Percentiles rank a stretch among this genome's conserved stretches.
Evolutionary conservation across 2,113 vertebrate genomes (phyloP).

Genomic region (Fulmarus glacialis): DNA sequence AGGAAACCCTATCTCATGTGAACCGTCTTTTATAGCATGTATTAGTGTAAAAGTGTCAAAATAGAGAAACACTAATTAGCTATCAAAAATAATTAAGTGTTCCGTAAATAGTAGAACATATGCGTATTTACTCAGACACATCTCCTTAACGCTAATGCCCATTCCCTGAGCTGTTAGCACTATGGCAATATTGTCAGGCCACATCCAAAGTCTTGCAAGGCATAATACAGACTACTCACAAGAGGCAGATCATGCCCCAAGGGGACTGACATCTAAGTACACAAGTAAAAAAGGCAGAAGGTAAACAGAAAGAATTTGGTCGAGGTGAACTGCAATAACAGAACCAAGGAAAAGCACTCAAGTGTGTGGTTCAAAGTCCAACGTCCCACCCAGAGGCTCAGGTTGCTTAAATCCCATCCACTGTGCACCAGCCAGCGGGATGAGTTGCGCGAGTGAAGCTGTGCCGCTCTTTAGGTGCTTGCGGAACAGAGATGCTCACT

Average conservation of each 20-base stretch:
- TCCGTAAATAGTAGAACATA: neutral
- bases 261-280: neutral
- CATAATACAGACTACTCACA: fast-evolving
- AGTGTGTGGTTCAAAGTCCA: fast-evolving
- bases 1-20: neutral
- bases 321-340: fast-evolving
- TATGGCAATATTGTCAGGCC: neutral
- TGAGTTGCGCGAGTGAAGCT: fast-evolving
- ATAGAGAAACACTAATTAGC: neutral
- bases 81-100: neutral
- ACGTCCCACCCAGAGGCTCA: too few relatives aligned
- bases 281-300: neutral
- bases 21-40: neutral
- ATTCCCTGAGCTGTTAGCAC: neutral
- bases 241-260: neutral
- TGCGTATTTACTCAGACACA: fast-evolving
- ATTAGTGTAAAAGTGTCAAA: neutral
- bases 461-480: too few relatives aligned
- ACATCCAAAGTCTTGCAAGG: fast-evolving
- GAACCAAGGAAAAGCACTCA: neutral
- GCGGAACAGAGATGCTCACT: neutral
- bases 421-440: neutral
- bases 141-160: neutral
- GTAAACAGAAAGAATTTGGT: neutral
- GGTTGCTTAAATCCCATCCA: neutral